A percentile compares a stretch with the other conserved stretches of the same genome.
These are phyloP conservation scores for Gastracanthus pulcherrimus DNA, from an alignment of 2,888 invertebrate genomes.

Conservation along the genomic window DNA sequence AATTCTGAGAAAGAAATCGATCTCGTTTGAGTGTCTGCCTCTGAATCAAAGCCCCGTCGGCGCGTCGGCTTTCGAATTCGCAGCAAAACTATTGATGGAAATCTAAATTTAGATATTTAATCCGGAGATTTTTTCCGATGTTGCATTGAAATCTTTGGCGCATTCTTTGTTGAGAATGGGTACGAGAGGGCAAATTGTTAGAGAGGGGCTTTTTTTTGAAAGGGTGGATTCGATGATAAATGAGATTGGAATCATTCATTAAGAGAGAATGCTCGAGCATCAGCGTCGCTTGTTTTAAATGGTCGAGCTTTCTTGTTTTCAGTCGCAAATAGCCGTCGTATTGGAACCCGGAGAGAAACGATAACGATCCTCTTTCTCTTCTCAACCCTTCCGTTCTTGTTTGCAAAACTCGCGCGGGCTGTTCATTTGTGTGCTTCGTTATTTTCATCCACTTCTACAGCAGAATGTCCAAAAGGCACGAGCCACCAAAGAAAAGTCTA, in stretches of 20 bases:
- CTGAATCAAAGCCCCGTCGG: neutral
- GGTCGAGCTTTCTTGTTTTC: conserved; percentile 33
- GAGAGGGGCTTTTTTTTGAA: too few species aligned
- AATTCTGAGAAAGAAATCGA: neutral
- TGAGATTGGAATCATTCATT: conserved; percentile 72
- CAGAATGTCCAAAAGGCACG: neutral
- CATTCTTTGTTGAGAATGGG: too few species aligned
- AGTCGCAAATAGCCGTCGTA: conserved; percentile 2
- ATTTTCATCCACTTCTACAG: conserved; percentile 27
- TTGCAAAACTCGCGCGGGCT: conserved; percentile 9
- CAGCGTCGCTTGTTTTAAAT: conserved; percentile 12
- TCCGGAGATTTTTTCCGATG: too few species aligned
- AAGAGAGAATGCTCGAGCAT: conserved; percentile 57
- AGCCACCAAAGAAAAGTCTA: neutral
- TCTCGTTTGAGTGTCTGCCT: neutral
- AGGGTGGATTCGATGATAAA: conserved; percentile 66
- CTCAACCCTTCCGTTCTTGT: conserved; percentile 25
- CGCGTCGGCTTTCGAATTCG: neutral
- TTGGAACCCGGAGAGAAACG: conserved; percentile 19
- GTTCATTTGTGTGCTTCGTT: conserved; percentile 48
- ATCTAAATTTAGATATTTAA: too few species aligned
- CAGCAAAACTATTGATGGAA: too few species aligned
- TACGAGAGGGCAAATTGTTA: too few species aligned
- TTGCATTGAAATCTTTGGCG: too few species aligned
- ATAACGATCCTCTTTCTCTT: conserved; percentile 40